A percentile compares a stretch with the other conserved stretches of the same genome.
Conservation (phyloP, 1,140 invertebrate genomes). For the Aleiodes sp. region DNA sequence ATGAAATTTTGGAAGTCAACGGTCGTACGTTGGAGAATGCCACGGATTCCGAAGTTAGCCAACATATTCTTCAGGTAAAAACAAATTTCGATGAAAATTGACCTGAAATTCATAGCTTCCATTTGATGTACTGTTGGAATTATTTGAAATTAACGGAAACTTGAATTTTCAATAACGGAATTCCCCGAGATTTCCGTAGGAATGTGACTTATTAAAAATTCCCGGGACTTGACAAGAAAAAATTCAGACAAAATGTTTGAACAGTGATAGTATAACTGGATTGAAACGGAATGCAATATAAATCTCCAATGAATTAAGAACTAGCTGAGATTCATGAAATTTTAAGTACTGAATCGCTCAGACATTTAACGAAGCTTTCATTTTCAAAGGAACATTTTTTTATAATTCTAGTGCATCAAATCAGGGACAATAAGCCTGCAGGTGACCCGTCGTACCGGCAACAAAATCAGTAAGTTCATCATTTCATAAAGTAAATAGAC, state of each 20-base stretch:
- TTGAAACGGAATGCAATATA: too few species aligned
- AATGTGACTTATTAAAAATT: too few species aligned
- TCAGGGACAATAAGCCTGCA: slow-evolving; percentile 92
- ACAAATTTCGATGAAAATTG: slow-evolving; percentile 27
- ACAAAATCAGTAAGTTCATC: slow-evolving; percentile 82
- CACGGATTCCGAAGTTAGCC: slow-evolving; percentile 88
- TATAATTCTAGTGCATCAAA: slow-evolving; percentile 90
- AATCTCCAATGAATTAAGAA: too few species aligned
- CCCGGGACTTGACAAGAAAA: too few species aligned
- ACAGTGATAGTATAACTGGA: too few species aligned
- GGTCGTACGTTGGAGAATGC: slow-evolving; percentile 88
- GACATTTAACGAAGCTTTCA: too few species aligned
- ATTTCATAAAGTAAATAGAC: neutral
- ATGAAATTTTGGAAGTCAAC: slow-evolving; percentile 97
- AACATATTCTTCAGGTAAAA: slow-evolving; percentile 90
- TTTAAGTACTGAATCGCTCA: too few species aligned
- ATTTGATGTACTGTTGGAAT: neutral
- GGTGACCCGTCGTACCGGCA: slow-evolving; percentile 86
- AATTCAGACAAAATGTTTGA: too few species aligned
- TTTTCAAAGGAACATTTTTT: too few species aligned
- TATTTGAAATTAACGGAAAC: neutral
- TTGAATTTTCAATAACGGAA: too few species aligned
- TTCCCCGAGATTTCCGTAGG: too few species aligned
- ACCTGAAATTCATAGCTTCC: neutral
- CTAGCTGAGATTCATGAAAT: too few species aligned